Evolutionary conservation across 2,797 vertebrate species (phyloP), one percentile per base, ranked within the genome.

Genomic region (Chiroxiphia lanceolata): DNA sequence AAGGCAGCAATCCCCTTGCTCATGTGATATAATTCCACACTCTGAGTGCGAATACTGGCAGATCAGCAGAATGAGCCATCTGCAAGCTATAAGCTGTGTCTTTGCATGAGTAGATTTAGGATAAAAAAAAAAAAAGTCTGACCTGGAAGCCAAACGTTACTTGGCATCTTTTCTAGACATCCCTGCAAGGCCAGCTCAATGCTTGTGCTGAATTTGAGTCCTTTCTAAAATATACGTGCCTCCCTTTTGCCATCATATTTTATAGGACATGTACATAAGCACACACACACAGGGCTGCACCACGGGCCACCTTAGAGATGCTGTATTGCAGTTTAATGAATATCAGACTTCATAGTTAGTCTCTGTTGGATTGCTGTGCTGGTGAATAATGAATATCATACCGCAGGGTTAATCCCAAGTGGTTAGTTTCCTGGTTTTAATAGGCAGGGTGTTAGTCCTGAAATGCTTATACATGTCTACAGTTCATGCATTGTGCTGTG

Each of bases 51-150:
- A 96, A 97, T 96, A 96, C 96, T 95, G 96, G 96, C 97, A 97
- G 96, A 94, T 97, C 97, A 97, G 97, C 97, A 97, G 94, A 97
- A 97, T 91, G 94, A 96, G 93, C 96, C 96, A 97, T 97, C 96
- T 96, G 96, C 93, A 97, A 95, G 95, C 95, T 96, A 95, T 96
- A 97, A 96, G 96, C 93, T 95, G 44, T 95, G 94, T 96, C 79
- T 96, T 97, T 96, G 96, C 96, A 97, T 97, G 96, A 95, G 91
- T 97, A 97, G 95, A 96, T 96, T 97, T 97, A 95, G 92, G 94
- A 94, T 95, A 4, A 89, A 95, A 96, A 53, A 50, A 50, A 51
- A 91, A 96, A 94, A 94, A 59, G 76, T 92, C 95, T 96, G 96
- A 97, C 96, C 97, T 96, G 93, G 83, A 96, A 97, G 95, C 95